phyloP scores from a whole-genome alignment of 2,888 invertebrate species.

The Lordiphosa andalusiaca region DNA sequence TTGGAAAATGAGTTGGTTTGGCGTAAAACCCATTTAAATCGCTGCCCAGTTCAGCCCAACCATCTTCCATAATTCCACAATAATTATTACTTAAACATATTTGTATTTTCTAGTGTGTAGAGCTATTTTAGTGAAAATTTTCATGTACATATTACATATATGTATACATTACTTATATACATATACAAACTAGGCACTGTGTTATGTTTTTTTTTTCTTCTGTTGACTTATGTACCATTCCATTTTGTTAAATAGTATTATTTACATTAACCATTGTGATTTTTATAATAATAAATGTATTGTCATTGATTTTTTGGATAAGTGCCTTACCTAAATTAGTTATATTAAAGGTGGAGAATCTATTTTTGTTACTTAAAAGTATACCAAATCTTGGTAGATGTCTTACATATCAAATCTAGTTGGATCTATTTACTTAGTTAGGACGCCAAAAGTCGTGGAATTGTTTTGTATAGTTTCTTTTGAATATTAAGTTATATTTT shows the following conservation, averaged over 20 bases:
- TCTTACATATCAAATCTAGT: no score
- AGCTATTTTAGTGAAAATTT: constrained; percentile 29
- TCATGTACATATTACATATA: constrained; percentile 33
- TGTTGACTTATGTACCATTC: constrained; percentile 19
- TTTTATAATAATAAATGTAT: constrained; percentile 22
- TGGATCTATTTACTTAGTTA: no score
- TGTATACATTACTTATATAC: constrained; percentile 3
- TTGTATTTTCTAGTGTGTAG: constrained; percentile 36
- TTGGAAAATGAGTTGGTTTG: constrained; percentile 81
- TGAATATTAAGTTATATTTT: no score
- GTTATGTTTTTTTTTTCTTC: constrained; percentile 21
- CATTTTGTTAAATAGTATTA: constrained; percentile 39
- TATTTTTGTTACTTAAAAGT: no score
- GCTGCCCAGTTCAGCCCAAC: no score
- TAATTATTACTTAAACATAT: constrained; percentile 18
- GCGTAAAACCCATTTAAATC: constrained; percentile 83
- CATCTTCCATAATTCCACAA: constrained; percentile 17
- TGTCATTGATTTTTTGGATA: background rate
- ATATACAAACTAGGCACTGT: constrained; percentile 16
- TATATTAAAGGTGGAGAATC: no score
- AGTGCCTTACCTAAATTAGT: no score
- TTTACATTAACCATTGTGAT: constrained; percentile 40
- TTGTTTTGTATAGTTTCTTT: no score
- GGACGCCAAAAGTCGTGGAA: no score
- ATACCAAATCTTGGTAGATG: no score